Conservation (phyloP, 2,113 vertebrate species). For the Tragelaphus imberbis region DNA sequence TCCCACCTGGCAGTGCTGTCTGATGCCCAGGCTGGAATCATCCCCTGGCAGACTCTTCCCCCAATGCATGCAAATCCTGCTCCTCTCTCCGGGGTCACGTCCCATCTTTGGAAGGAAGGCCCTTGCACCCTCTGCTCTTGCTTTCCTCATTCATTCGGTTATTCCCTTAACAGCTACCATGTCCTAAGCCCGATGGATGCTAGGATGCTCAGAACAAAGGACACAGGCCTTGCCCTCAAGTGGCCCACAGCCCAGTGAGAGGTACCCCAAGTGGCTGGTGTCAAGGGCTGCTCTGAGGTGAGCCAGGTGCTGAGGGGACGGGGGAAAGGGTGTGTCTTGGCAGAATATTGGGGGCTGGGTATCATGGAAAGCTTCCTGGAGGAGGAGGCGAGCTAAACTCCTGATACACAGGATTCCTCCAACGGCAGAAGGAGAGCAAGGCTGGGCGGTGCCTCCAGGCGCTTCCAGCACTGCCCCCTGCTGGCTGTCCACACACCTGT, state of each 20-base stretch:
- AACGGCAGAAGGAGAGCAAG: neutral
- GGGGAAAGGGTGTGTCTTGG: neutral
- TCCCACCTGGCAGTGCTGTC: neutral
- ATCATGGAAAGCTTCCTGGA: neutral
- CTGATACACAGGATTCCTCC: neutral
- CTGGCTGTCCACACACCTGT: neutral
- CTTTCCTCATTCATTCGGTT: no score
- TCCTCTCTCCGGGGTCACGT: fast-evolving
- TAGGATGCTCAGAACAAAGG: neutral
- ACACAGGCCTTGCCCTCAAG: neutral
- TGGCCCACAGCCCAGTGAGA: neutral
- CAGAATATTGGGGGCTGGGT: no score
- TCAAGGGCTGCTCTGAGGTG: neutral
- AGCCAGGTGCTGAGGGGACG: neutral
- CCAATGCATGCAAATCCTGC: fast-evolving
- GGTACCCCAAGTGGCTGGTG: neutral
- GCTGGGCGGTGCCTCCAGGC: fast-evolving
- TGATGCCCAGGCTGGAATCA: neutral
- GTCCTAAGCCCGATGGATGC: neutral
- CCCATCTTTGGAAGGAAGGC: neutral
- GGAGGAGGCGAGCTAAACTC: neutral
- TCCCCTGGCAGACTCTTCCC: neutral
- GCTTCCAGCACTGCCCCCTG: neutral
- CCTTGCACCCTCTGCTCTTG: neutral
- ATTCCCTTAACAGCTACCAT: neutral